Conservation (phyloP, 2,888 invertebrate genomes). For the Pantelozetes paolii region DNA sequence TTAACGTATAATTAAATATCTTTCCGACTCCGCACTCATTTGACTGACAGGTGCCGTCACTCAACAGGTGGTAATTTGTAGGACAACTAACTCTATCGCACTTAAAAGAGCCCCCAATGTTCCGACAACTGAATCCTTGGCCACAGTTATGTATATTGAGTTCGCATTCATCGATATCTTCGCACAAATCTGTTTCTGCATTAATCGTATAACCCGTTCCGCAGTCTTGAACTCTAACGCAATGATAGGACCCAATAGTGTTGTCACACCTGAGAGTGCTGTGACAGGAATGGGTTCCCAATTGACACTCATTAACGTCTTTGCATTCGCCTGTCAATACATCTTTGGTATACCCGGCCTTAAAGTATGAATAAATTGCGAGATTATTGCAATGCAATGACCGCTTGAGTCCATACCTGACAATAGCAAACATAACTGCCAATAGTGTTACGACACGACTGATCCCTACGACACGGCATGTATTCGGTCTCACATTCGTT, state of each 20-base stretch:
- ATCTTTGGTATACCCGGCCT: constrained; percentile 60
- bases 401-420: constrained; percentile 53
- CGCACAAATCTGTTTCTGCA: constrained; percentile 73
- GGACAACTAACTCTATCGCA: constrained; percentile 39
- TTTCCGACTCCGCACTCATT: constrained; percentile 44
- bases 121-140: constrained; percentile 72
- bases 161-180: constrained; percentile 86
- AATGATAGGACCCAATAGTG: constrained; percentile 78
- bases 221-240: constrained; percentile 78
- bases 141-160: constrained; percentile 68
- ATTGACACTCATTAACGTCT: constrained; percentile 53
- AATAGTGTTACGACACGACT: constrained; percentile 73
- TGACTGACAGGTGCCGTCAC: constrained; percentile 44
- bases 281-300: constrained; percentile 66
- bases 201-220: constrained; percentile 96
- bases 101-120: constrained; percentile 68
- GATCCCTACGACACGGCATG: constrained; percentile 68
- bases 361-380: constrained; percentile 57
- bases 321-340: constrained; percentile 60
- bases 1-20: constrained; percentile 54
- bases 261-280: constrained; percentile 81
- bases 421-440: constrained; percentile 77
- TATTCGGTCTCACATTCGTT: constrained; percentile 71
- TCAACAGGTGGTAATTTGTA: neutral
- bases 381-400: neutral